Conservation (phyloP, 1,140 invertebrate genomes). For the Aradophagus sp. region DNA sequence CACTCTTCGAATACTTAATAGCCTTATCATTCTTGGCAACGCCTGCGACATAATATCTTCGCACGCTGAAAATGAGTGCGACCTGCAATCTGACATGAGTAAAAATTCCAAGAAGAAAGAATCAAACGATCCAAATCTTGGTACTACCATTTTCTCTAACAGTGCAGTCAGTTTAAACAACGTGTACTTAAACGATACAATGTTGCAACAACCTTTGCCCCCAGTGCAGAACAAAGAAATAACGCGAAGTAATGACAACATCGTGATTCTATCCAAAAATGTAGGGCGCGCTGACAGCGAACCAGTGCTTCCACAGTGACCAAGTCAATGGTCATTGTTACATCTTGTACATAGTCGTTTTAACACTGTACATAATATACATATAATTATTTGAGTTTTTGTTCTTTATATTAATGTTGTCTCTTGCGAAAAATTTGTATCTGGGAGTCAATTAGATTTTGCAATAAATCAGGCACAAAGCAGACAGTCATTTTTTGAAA, state of each 20-base stretch:
- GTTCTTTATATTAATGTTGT: constrained; percentile 15
- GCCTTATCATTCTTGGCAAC: constrained; percentile 90
- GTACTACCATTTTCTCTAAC: constrained; percentile 89
- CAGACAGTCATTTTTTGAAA: no score
- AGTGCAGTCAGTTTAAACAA: constrained; percentile 90
- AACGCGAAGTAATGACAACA: constrained; percentile 42
- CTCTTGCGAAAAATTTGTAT: constrained; percentile 6
- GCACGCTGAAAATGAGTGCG: constrained; percentile 76
- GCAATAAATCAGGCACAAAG: no score
- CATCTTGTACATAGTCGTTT: constrained; percentile 49
- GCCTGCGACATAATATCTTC: constrained; percentile 89
- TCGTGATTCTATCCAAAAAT: constrained; percentile 54
- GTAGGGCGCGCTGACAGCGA: constrained; percentile 65
- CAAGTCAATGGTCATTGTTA: constrained; percentile 29
- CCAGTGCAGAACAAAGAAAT: constrained; percentile 48
- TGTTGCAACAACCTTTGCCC: constrained; percentile 71
- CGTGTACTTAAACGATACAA: constrained; percentile 83
- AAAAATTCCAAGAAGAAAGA: constrained; percentile 49
- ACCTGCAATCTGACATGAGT: constrained; percentile 18
- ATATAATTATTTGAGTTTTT: constrained; percentile 21
- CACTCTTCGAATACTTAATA: constrained; percentile 88
- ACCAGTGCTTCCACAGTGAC: constrained; percentile 64
- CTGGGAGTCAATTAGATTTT: no score
- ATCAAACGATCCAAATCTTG: constrained; percentile 63
- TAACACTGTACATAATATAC: constrained; percentile 45